These are phyloP conservation scores for Myotis myotis DNA, from an alignment of 2,797 vertebrate species.

Conservation along the genomic window DNA sequence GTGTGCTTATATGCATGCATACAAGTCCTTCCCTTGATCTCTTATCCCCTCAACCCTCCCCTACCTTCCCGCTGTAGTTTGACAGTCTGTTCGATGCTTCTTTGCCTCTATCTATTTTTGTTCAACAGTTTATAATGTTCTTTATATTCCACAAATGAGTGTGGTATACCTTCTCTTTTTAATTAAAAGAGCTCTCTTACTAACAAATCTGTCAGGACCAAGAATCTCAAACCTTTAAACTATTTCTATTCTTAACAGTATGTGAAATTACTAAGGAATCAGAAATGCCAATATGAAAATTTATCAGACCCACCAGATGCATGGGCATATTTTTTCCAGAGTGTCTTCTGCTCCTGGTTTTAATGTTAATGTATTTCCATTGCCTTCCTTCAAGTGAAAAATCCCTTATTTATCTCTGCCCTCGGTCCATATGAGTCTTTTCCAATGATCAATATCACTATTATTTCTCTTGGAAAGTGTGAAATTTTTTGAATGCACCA, in stretches of 20 bases:
- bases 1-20: no score
- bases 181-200: neutral
- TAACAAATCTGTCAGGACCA: neutral
- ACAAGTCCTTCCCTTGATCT: no score
- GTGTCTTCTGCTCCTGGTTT: constrained; percentile 33
- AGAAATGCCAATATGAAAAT: neutral
- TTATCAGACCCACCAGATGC: neutral
- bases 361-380: constrained; percentile 50
- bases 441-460: constrained; percentile 67
- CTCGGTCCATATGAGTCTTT: constrained; percentile 67
- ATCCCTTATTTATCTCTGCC: constrained; percentile 62
- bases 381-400: constrained; percentile 49
- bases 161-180: neutral
- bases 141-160: no score
- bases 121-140: no score
- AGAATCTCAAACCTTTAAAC: neutral
- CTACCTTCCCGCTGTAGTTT: no score
- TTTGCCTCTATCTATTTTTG: no score
- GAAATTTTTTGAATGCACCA: constrained; percentile 78
- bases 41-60: no score
- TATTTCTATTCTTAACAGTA: constrained; percentile 9
- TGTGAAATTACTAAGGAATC: constrained; percentile 17
- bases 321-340: neutral
- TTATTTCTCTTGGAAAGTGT: constrained; percentile 72
- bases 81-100: no score